Conservation (phyloP, 1,140 invertebrate genomes). For the Drosophila murphyi region DNA sequence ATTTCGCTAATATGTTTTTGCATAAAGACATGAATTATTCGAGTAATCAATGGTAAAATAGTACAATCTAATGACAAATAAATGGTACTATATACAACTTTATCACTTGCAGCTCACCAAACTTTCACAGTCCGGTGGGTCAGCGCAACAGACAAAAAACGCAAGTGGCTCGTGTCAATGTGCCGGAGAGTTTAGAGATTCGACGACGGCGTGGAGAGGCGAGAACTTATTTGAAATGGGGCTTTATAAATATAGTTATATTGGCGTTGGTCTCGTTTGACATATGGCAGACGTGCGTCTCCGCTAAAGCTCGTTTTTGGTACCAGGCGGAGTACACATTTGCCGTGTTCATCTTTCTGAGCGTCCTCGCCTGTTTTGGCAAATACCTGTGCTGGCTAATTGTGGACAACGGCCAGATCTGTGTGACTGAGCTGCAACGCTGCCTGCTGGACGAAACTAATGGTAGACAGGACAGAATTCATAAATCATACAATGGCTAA, state of each 20-base stretch:
- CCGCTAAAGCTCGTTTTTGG: conserved; percentile 40
- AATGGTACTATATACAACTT: too few relatives aligned
- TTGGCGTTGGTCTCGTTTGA: conserved; percentile 64
- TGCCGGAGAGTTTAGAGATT: conserved; percentile 61
- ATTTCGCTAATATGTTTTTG: neutral
- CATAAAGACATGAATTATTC: conserved; percentile 27
- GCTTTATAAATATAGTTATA: conserved; percentile 59
- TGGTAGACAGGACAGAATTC: conserved; percentile 24
- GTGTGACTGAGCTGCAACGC: conserved; percentile 80
- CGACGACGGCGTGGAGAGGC: conserved; percentile 55
- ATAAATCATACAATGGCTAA: neutral
- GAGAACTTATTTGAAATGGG: conserved; percentile 71
- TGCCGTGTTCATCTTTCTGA: conserved; percentile 70
- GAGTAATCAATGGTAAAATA: conserved; percentile 30
- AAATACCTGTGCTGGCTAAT: conserved; percentile 80
- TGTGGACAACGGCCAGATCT: conserved; percentile 65
- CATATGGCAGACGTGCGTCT: conserved; percentile 56
- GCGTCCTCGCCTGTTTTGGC: conserved; percentile 83
- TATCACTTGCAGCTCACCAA: conserved; percentile 19
- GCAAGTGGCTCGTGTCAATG: conserved; percentile 26
- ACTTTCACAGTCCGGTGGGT: conserved; percentile 6
- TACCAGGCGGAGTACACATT: conserved; percentile 82
- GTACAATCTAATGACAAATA: neutral
- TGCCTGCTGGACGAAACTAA: conserved; percentile 78
- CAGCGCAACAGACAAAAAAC: neutral